A percentile compares a stretch with the other conserved stretches of the same genome.
These are phyloP conservation scores for Zhengitettix transpicula DNA, from an alignment of 2,888 invertebrate genomes.

Conservation along the genomic window DNA sequence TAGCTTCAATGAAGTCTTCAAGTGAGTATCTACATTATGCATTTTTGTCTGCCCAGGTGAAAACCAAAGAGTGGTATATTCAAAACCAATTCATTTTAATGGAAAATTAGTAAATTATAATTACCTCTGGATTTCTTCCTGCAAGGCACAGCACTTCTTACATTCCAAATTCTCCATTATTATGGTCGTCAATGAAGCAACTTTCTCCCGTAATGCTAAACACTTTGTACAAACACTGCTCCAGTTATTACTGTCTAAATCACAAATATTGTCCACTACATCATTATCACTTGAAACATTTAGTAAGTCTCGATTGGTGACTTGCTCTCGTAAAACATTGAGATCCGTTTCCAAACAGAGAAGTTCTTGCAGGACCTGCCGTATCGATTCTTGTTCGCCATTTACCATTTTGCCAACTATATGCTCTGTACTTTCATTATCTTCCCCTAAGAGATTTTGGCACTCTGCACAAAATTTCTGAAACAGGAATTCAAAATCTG, in stretches of 20 bases:
- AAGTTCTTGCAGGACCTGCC: not conserved
- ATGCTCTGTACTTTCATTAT: not conserved
- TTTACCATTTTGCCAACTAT: too few relatives aligned
- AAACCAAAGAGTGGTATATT: too few relatives aligned
- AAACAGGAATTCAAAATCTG: slow-evolving; percentile 50
- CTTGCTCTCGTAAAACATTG: not conserved
- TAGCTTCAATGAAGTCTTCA: too few relatives aligned
- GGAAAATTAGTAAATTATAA: not conserved
- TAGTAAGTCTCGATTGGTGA: too few relatives aligned
- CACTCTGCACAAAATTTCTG: slow-evolving; percentile 45
- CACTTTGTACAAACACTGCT: slow-evolving; percentile 39
- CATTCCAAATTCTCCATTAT: slow-evolving; percentile 27
- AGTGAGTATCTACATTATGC: too few relatives aligned
- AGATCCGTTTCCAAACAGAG: slow-evolving; percentile 1
- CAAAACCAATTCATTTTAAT: too few relatives aligned
- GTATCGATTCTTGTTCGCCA: too few relatives aligned
- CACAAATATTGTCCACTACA: too few relatives aligned
- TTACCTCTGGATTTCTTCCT: slow-evolving; percentile 35
- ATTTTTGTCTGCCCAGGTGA: too few relatives aligned
- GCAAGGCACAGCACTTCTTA: slow-evolving; percentile 30
- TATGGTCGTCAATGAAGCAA: slow-evolving; percentile 29
- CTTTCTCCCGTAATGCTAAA: slow-evolving; percentile 33
- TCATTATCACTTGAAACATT: too few relatives aligned
- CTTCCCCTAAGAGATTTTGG: slow-evolving; percentile 30
- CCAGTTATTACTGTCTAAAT: slow-evolving; percentile 18